Base-by-base conservation (phyloP, 2,888 invertebrate species). In the Coleophora deauratella region DNA sequence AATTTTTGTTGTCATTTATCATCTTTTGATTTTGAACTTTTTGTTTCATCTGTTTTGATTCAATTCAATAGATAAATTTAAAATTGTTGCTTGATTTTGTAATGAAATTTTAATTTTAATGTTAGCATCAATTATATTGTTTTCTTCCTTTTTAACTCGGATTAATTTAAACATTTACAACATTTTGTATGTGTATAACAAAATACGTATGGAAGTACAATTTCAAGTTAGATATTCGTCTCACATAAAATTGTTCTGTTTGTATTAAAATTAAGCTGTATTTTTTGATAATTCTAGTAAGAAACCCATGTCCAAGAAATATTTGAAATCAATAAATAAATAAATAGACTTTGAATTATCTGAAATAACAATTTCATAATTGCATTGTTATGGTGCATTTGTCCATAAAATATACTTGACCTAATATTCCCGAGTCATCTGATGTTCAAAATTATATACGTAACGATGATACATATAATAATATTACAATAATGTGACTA, bases 371-470 rank as follows among this genome's bases (percentile, higher is more conserved):
- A 47, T 65, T 66, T 55, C 54, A 57, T 57, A 60, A 52, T 50
- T 55, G 53, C 62, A 59, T 49, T 12, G 43, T 27, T 38, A 53
- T 41, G 53, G 60, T 54, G 57, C 54, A 57, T 65, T 21, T 66
- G 75, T 74, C 74, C 74, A 66, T 59, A 21, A 4, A 21, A 21
- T 21, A 21, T 21, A 21, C 21, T 21, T 21, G 6, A 3, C 21
- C 6, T 21, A 21, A 21, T 57, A 41, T 34, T 62, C 66, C 67
- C 62, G 63, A 76, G 67, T 80, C 76, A 79, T 81, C 77, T 69
- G 72, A 81, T 81, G 84, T 85, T 84, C 85, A 85, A 85, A 85
- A 84, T 79, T 82, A 85, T 82, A 85, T 85, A 85, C 85, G 85
- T 85, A 85, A 85, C 78, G 66, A 76, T 78, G 77, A 81, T 77